Base-by-base conservation (phyloP, 2,888 invertebrate genomes). In the Sipunculus nudus region DNA sequence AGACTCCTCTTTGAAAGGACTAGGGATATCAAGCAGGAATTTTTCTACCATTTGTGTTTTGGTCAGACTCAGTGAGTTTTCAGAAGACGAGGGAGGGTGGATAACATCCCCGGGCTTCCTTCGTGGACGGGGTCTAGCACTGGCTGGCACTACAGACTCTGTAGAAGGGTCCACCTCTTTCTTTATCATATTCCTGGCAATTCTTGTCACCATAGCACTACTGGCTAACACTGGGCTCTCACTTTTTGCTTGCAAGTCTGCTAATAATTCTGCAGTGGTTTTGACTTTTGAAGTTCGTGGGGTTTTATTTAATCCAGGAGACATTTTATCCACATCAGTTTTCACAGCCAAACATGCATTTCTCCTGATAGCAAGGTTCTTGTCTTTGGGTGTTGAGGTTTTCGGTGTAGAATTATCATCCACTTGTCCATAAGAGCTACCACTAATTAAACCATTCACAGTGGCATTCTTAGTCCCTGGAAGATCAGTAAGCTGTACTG, bases 191-290 rank as follows among this genome's bases (percentile, higher is more conserved):
- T 81, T 81, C 23, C 68, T 71, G 38, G 76, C 71, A 21, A 82
- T 78, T 61, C 76, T 75, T 31, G 70, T 65, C n/a, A 79, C 74
- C 10, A 79, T 75, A 41, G 72, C 74, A 59, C 73, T 78, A 40
- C 35, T 41, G 31, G 59, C 56, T 8, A 74, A 72, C 2, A 80
- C 59, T 43, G 68, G 52, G 19, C 65, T 29, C 13, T 61, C 75
- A 53, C 73, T 87, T 81, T 78, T 87, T 79, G 80, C 88, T 86
- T 68, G 88, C 38, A 93, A 87, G 82, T 91, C 90, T 54, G 90
- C 91, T 61, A 93, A 85, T 56, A 94, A 84, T 82, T 94, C 92
- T 78, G 91, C 89, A 0, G 93, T 94, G 28, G 91, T 91, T 83
- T 90, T 90, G 47, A 91, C 84, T 75, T 84, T 83, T 23, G 88